phyloP scores from a whole-genome alignment of 1,140 invertebrate species.

The Tetramorium parvispinum region DNA sequence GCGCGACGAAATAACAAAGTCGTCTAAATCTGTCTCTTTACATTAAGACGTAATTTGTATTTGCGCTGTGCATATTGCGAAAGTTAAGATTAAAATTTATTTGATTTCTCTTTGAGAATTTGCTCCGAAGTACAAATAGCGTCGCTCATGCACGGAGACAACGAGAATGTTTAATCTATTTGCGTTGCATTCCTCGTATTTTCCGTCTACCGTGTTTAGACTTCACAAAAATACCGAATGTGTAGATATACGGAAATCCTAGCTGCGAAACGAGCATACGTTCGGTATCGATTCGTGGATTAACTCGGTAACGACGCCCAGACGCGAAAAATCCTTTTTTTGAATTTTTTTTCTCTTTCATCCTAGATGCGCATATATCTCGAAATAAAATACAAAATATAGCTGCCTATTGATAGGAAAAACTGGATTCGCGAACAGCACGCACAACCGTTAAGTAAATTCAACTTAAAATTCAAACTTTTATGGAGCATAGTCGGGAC shows the following conservation, averaged over 20 bases:
- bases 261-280: conserved; percentile 1
- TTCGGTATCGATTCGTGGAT: conserved; percentile 35
- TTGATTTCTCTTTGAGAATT: not conserved
- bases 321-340: conserved; percentile 37
- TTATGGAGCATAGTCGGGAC: not conserved
- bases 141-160: not conserved
- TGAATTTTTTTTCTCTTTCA: conserved; percentile 48
- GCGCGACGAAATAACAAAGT: not conserved
- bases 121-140: conserved; percentile 18
- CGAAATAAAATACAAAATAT: conserved; percentile 43
- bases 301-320: conserved; percentile 16
- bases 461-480: conserved; percentile 37
- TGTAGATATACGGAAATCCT: conserved; percentile 12
- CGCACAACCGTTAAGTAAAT: conserved; percentile 42
- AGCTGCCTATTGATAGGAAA: conserved; percentile 31
- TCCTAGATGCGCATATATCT: conserved; percentile 35
- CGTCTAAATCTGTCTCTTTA: not conserved
- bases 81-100: not conserved
- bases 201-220: conserved; percentile 3
- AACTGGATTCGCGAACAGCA: conserved; percentile 18
- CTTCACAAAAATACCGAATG: not conserved
- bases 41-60: not conserved
- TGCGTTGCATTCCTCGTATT: not conserved
- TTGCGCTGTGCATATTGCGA: not conserved
- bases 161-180: conserved; percentile 50